Evolutionary conservation across 2,888 invertebrate genomes (phyloP).

Genomic region (Alsophila aescularia): DNA sequence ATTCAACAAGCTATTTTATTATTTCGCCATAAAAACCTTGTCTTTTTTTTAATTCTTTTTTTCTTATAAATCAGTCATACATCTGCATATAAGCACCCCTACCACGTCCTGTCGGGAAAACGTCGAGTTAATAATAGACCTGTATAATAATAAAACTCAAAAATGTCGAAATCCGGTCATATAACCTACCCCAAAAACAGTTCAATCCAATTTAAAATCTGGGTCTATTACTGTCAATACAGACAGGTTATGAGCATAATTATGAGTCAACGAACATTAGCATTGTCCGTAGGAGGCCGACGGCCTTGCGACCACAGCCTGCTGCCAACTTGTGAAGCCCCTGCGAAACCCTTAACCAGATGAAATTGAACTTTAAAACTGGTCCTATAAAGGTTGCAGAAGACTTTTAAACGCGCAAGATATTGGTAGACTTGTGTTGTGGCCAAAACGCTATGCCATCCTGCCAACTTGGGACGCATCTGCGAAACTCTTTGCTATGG

Average conservation of each 20-base stretch:
- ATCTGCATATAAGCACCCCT: too few species aligned
- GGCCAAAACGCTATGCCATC: not conserved
- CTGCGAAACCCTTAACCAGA: not conserved
- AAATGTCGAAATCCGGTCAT: too few species aligned
- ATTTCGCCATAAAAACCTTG: too few species aligned
- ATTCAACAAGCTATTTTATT: too few species aligned
- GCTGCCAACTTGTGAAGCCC: constrained; percentile 21
- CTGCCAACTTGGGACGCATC: constrained; percentile 1
- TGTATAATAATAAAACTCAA: too few species aligned
- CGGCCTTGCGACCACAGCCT: constrained; percentile 57
- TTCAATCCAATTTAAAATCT: constrained; percentile 28
- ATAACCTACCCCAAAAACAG: constrained; percentile 18
- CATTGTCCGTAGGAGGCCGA: constrained; percentile 72
- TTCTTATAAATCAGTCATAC: too few species aligned
- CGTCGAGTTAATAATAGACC: too few species aligned
- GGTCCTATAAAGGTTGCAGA: not conserved
- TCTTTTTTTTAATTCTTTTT: too few species aligned
- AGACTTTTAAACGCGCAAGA: not conserved
- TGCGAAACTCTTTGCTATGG: not conserved
- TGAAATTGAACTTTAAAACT: constrained; percentile 5
- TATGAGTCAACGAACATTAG: constrained; percentile 54
- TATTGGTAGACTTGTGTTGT: not conserved
- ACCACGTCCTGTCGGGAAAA: too few species aligned
- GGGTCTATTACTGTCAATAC: constrained; percentile 41
- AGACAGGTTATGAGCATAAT: constrained; percentile 20